Base-by-base conservation (phyloP, 2,113 vertebrate species). In the Engraulis encrasicolus region DNA sequence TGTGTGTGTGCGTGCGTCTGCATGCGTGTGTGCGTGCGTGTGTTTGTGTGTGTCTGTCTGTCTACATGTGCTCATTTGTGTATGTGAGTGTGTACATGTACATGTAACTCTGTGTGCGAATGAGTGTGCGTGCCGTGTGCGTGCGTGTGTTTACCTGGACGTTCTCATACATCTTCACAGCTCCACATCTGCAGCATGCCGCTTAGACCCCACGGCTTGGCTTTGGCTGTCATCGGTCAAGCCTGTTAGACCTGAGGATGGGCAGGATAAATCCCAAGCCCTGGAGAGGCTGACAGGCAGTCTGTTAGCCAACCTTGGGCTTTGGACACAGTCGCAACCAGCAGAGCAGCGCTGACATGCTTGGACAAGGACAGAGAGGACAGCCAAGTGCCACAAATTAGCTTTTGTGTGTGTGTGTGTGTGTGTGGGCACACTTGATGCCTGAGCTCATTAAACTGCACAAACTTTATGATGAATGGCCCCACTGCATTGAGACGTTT, bases 281-380 rank as follows among this genome's bases (percentile, higher is more conserved):
- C 82, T 58, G 81, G 86, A 79, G 83, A 84, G 88, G 86, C 81
- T 89, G 91, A 88, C 90, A 90, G 89, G 81, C 84, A 81, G 89
- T 90, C 87, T 88, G 84, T 78, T 79, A 83, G 89, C 88, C 91
- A 92, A 79, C 79, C 79, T 86, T 88, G 88, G 82, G 85, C 90
- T 89, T 81, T 81, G 85, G 90, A 88, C 82, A 87, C 61, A 88
- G 87, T 58, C 86, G 84, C 66, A 12, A n/a, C n/a, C 27, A 20
- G 84, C 83, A 83, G 88, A 89, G 89, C 85, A 87, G 83, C 77
- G 86, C 85, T 87, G 91, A 89, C 87, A 79, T 48, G 79, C 81
- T 52, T 61, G 90, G 85, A 92, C 91, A 93, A 94, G 93, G 92
- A 86, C 90, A 86, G 85, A 82, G 45, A 86, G 89, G 90, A 92